These are phyloP conservation scores for Cephus pygmeus DNA, from an alignment of 2,888 invertebrate genomes.

Conservation along the genomic window DNA sequence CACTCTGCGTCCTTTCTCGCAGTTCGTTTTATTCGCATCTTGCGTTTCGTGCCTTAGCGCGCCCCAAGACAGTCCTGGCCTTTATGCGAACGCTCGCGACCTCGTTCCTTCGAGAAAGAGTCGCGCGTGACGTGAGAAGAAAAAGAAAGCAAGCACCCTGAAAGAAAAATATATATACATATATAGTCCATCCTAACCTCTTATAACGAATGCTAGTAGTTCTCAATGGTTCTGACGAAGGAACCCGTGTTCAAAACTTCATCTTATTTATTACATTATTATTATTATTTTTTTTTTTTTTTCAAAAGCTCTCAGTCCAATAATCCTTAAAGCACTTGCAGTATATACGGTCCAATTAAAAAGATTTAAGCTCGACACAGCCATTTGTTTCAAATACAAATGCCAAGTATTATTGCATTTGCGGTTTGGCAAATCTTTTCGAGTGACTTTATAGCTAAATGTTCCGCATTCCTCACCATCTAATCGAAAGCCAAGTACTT, in stretches of 20 bases:
- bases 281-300: not conserved
- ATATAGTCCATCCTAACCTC: not conserved
- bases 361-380: not conserved
- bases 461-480: not conserved
- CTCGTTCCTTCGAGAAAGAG: not conserved
- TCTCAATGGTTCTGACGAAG: constrained; percentile 3
- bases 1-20: not conserved
- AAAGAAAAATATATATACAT: not conserved
- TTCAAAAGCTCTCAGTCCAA: not conserved
- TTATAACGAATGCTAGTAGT: not conserved
- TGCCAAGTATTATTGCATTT: not conserved
- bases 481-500: not conserved
- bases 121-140: not conserved
- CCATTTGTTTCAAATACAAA: not conserved
- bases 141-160: not conserved
- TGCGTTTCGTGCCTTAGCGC: not conserved
- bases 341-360: not conserved
- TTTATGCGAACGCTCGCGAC: not conserved
- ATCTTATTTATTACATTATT: not conserved
- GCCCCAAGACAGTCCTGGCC: not conserved
- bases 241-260: not conserved
- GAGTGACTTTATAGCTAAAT: not conserved
- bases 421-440: not conserved
- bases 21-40: not conserved
- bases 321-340: not conserved